Conservation (phyloP, 1,140 invertebrate species). For the Philopotamus ludificatus region DNA sequence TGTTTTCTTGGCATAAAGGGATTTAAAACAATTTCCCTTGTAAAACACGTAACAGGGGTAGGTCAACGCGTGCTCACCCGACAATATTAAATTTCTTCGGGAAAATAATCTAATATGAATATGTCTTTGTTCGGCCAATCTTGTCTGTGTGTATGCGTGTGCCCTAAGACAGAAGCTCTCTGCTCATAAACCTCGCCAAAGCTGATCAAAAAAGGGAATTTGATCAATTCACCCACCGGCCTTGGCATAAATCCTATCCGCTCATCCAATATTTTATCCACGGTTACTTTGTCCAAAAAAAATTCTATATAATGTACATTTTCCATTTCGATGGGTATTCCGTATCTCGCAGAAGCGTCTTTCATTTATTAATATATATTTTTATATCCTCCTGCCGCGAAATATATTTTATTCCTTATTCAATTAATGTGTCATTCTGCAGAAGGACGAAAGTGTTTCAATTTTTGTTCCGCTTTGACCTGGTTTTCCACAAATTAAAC, state of each 20-base stretch:
- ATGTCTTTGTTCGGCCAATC: background rate
- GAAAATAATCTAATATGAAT: background rate
- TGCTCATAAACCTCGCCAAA: slow-evolving; percentile 1
- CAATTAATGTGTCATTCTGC: background rate
- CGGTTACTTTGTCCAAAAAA: slow-evolving; percentile 2
- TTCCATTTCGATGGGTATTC: background rate
- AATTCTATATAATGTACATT: background rate
- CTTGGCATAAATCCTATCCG: slow-evolving; percentile 7
- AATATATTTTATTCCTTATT: background rate
- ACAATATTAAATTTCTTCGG: background rate
- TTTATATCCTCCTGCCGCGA: background rate
- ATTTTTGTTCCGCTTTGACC: background rate
- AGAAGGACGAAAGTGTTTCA: background rate
- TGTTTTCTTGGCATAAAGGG: too few species aligned
- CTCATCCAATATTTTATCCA: slow-evolving; percentile 1
- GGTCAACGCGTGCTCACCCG: too few species aligned
- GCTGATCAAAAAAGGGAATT: slow-evolving; percentile 1
- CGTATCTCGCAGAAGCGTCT: background rate
- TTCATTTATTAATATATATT: background rate
- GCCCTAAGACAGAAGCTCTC: background rate
- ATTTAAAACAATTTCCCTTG: too few species aligned
- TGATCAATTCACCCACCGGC: slow-evolving; percentile 1
- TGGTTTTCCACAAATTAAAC: background rate
- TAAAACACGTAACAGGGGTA: too few species aligned
- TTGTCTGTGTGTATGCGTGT: background rate